Evolutionary conservation across 2,797 vertebrate species (phyloP).

Genomic region (Phoebastria nigripes): DNA sequence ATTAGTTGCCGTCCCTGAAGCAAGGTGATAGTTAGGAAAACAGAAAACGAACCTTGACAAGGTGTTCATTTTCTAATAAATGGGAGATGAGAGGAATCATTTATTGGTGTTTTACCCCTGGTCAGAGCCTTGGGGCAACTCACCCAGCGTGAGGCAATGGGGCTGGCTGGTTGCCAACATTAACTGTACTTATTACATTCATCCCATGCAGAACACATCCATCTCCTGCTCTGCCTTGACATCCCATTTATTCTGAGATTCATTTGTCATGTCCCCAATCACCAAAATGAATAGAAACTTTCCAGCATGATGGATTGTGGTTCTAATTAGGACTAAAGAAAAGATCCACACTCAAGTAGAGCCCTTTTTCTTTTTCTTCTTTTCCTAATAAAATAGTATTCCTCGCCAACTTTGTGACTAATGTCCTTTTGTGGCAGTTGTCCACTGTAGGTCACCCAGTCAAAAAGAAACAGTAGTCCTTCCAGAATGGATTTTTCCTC

Average conservation of each 20-base stretch:
- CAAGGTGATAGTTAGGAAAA: slow-evolving; percentile 61
- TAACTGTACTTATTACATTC: slow-evolving; percentile 87
- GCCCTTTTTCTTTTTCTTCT: slow-evolving; percentile 60
- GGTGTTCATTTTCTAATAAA: slow-evolving; percentile 83
- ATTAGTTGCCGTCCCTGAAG: slow-evolving; percentile 39
- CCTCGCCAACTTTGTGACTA: slow-evolving; percentile 60
- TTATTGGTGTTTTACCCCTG: slow-evolving; percentile 67
- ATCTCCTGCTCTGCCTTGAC: slow-evolving; percentile 85
- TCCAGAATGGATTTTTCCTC: neutral
- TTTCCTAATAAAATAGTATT: slow-evolving; percentile 69
- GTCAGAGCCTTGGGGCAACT: slow-evolving; percentile 58
- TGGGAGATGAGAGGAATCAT: slow-evolving; percentile 63
- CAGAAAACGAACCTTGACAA: slow-evolving; percentile 66
- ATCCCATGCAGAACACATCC: slow-evolving; percentile 87
- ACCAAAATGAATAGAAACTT: slow-evolving; percentile 88
- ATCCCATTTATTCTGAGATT: slow-evolving; percentile 90
- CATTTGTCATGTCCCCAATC: slow-evolving; percentile 95
- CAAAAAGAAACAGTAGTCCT: slow-evolving; percentile 35
- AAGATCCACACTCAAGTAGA: slow-evolving; percentile 76
- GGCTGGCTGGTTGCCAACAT: slow-evolving; percentile 84
- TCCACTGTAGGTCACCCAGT: slow-evolving; percentile 77
- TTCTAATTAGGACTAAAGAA: slow-evolving; percentile 88
- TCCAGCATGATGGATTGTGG: slow-evolving; percentile 85
- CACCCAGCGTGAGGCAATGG: slow-evolving; percentile 54
- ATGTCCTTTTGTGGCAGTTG: slow-evolving; percentile 64